A percentile compares a stretch with the other conserved stretches of the same genome.
phyloP scores from a whole-genome alignment of 2,113 vertebrate species.

The Carassius carassius region DNA sequence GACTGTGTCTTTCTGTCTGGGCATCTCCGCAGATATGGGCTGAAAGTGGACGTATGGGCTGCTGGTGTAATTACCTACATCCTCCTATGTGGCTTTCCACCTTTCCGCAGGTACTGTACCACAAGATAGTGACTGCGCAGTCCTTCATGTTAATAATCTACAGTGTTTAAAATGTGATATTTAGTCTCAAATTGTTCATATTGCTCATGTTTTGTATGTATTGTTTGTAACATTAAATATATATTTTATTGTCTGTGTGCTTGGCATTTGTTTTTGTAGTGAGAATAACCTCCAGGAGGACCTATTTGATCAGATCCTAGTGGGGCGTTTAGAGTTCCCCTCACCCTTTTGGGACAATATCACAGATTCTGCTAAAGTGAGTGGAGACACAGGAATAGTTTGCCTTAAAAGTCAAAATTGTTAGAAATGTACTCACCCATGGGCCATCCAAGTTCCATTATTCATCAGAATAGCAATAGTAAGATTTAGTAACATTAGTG shows the following conservation, averaged over 20 bases:
- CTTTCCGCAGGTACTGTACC: constrained; percentile 92
- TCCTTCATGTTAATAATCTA: background rate
- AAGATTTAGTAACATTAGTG: too few relatives aligned
- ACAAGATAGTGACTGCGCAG: background rate
- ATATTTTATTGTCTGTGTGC: background rate
- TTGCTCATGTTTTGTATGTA: background rate
- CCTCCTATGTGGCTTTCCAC: constrained; percentile 95
- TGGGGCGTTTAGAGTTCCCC: constrained; percentile 90
- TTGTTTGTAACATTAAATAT: background rate
- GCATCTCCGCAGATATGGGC: constrained; percentile 82
- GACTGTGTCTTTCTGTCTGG: background rate
- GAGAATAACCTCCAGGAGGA: constrained; percentile 95
- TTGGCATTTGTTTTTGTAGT: constrained; percentile 68
- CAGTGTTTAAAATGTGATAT: background rate
- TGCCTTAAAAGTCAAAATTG: too few relatives aligned
- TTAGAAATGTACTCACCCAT: too few relatives aligned
- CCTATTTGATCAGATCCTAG: constrained; percentile 95
- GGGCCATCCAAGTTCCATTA: too few relatives aligned
- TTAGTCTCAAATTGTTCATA: background rate
- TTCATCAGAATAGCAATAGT: too few relatives aligned
- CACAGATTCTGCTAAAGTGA: constrained; percentile 90
- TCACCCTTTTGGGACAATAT: constrained; percentile 98
- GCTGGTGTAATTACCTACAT: constrained; percentile 98
- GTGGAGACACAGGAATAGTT: constrained; percentile 1
- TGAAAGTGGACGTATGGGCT: constrained; percentile 69